These are phyloP conservation scores for Lasius platythorax DNA, from an alignment of 2,888 invertebrate species.

Conservation along the genomic window DNA sequence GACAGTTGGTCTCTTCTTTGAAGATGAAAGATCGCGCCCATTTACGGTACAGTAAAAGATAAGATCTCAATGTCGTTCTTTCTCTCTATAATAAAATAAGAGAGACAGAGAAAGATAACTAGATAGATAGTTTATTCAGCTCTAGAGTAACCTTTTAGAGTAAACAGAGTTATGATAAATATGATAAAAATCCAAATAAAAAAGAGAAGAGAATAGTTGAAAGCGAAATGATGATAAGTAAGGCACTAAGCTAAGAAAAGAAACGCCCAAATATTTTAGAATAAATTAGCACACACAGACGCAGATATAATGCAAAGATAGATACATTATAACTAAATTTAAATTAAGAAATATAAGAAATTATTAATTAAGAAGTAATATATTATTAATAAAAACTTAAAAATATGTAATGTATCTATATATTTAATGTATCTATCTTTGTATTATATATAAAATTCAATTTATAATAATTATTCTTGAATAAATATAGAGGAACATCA, in stretches of 20 bases:
- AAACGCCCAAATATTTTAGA: background rate
- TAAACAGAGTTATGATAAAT: background rate
- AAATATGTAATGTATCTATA: background rate
- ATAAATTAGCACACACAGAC: background rate
- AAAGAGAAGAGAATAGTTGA: background rate
- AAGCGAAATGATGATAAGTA: background rate
- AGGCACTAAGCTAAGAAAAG: background rate
- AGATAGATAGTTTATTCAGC: background rate
- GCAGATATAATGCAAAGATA: background rate
- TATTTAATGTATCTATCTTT: too few species aligned
- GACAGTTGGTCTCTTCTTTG: conserved; percentile 39
- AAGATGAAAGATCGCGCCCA: conserved; percentile 48
- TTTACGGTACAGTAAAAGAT: conserved; percentile 38
- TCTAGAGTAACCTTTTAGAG: background rate
- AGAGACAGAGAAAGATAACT: background rate
- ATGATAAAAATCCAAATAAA: background rate
- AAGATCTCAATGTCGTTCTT: conserved; percentile 28
- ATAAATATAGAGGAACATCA: background rate
- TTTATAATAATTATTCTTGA: background rate
- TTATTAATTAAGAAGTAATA: background rate
- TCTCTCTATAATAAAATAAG: background rate
- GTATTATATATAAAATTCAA: background rate
- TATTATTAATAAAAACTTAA: background rate
- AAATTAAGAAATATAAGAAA: background rate
- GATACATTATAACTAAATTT: background rate